Evolutionary conservation across 2,888 invertebrate species (phyloP).

Genomic region (Andricus curvator): DNA sequence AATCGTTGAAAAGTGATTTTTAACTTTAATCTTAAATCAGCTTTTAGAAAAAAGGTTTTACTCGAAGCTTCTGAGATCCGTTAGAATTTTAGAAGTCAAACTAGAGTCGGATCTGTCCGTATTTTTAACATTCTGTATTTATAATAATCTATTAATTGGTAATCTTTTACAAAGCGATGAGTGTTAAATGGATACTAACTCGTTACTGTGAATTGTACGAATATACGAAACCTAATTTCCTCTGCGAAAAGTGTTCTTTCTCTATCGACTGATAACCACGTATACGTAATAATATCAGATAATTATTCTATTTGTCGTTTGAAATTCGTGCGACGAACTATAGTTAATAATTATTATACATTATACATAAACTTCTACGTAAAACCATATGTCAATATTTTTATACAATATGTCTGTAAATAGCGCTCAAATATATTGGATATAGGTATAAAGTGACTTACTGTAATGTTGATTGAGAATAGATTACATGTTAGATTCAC

Average conservation of each 20-base stretch:
- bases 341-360: slow-evolving; percentile 45
- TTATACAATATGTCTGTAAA: slow-evolving; percentile 71
- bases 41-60: background rate
- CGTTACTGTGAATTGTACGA: background rate
- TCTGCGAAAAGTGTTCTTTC: slow-evolving; percentile 47
- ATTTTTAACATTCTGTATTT: background rate
- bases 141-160: background rate
- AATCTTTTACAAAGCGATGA: background rate
- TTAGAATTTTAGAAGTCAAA: background rate
- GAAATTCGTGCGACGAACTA: slow-evolving; percentile 23
- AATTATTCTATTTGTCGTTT: slow-evolving; percentile 28
- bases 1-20: background rate
- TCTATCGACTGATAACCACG: slow-evolving; percentile 62
- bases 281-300: slow-evolving; percentile 62
- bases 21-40: background rate
- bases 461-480: slow-evolving; percentile 61
- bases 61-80: background rate
- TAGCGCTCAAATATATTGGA: slow-evolving; percentile 56
- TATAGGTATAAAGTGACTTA: slow-evolving; percentile 57
- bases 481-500: slow-evolving; percentile 45
- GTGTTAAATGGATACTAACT: background rate
- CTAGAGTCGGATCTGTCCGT: background rate
- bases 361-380: slow-evolving; percentile 30
- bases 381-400: slow-evolving; percentile 64
- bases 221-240: slow-evolving; percentile 15